Evolutionary conservation across 2,113 vertebrate genomes (phyloP).

Genomic region (Otocyon megalotis): DNA sequence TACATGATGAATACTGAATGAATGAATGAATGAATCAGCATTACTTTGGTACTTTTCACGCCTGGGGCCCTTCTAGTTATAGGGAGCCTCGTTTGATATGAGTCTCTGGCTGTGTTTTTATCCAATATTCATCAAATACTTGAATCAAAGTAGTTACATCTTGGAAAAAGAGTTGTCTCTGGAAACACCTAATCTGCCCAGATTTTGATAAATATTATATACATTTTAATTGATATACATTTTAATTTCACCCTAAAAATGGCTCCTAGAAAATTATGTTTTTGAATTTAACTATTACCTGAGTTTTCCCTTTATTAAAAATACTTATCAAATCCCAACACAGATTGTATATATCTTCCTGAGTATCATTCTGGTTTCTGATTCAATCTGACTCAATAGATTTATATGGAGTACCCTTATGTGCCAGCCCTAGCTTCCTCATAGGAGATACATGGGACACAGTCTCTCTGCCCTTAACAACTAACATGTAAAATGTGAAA

Average conservation of each 20-base stretch:
- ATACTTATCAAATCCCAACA: not conserved
- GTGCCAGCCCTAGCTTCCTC: not conserved
- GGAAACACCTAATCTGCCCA: not conserved
- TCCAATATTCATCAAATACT: conserved; percentile 14
- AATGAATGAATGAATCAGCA: not conserved
- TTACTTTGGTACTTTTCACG: not conserved
- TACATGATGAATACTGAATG: not conserved
- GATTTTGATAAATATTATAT: conserved; percentile 25
- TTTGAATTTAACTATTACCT: conserved; percentile 32
- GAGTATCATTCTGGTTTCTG: not conserved
- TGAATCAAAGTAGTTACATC: not conserved
- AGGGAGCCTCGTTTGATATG: not conserved
- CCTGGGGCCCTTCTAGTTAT: not conserved
- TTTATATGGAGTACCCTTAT: too few relatives aligned
- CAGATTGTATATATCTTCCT: not conserved
- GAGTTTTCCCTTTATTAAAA: not conserved
- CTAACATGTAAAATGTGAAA: not conserved
- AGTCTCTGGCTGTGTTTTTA: conserved; percentile 16
- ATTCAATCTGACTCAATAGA: not conserved
- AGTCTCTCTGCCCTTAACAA: not conserved
- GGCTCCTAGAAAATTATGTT: not conserved
- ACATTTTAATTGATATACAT: conserved; percentile 27
- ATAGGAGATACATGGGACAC: not conserved
- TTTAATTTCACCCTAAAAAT: not conserved
- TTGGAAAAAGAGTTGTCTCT: conserved; percentile 28